A percentile compares a stretch with the other conserved stretches of the same genome.
phyloP scores from a whole-genome alignment of 2,113 vertebrate species.

The Holacanthus passer region DNA sequence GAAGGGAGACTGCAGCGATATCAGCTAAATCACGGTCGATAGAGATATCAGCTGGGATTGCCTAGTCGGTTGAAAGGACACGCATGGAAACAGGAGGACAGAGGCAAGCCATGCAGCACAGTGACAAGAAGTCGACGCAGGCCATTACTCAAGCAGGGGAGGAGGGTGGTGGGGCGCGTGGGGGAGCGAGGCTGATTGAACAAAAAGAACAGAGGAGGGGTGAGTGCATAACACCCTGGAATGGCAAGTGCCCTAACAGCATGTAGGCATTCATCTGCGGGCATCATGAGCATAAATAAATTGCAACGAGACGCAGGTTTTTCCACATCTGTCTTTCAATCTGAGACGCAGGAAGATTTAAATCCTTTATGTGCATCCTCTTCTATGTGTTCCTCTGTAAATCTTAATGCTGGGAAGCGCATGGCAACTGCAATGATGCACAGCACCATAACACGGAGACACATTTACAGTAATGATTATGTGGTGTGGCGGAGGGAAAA shows the following conservation, averaged over 20 bases:
- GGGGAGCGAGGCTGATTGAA: conserved; percentile 69
- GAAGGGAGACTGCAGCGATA: conserved; percentile 67
- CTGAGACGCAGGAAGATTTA: conserved; percentile 35
- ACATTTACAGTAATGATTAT: conserved; percentile 29
- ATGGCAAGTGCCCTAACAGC: conserved; percentile 59
- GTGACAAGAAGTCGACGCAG: conserved; percentile 84
- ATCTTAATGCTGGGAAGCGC: conserved; percentile 3
- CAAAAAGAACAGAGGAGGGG: conserved; percentile 68
- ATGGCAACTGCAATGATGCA: conserved; percentile 7
- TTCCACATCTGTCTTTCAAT: conserved; percentile 6
- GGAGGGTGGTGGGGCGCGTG: conserved; percentile 30
- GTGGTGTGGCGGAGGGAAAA: conserved; percentile 22
- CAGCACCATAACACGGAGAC: conserved; percentile 6
- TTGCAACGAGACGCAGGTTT: background rate
- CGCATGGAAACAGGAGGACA: conserved; percentile 80
- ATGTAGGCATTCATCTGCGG: conserved; percentile 43
- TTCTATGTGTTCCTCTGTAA: conserved; percentile 21
- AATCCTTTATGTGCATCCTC: conserved; percentile 29
- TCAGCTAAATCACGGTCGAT: conserved; percentile 85
- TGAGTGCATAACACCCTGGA: conserved; percentile 56
- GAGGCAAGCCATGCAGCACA: conserved; percentile 77
- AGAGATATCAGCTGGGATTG: conserved; percentile 87
- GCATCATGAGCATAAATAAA: conserved; percentile 42
- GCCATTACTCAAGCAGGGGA: conserved; percentile 83
- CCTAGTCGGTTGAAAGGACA: conserved; percentile 82